Evolutionary conservation across 2,797 vertebrate genomes (phyloP).

Genomic region (Psittacula echo): DNA sequence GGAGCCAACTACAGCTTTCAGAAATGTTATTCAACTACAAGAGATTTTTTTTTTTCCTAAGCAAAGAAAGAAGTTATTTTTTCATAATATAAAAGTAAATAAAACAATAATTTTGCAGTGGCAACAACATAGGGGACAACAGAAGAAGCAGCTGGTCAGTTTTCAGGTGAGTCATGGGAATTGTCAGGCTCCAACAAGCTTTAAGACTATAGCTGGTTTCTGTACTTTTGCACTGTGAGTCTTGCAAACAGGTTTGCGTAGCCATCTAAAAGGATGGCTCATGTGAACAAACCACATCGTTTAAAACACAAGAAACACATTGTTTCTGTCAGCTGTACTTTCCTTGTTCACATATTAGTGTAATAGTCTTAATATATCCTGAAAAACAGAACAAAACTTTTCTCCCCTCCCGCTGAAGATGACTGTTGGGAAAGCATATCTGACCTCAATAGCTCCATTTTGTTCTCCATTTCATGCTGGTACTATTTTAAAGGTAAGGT

Average conservation of each 20-base stretch:
- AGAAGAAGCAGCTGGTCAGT: fast-evolving
- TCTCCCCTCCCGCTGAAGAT: not conserved
- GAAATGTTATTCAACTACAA: not conserved
- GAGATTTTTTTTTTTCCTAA: not conserved
- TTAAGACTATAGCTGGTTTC: not conserved
- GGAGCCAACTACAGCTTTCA: not conserved
- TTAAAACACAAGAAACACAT: not conserved
- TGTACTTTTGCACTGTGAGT: not conserved
- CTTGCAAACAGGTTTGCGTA: not conserved
- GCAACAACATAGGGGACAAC: not conserved
- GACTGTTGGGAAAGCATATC: not conserved
- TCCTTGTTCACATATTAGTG: not conserved
- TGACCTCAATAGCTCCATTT: not conserved
- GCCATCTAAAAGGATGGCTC: not conserved
- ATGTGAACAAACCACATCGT: not conserved
- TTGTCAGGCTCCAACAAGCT: not conserved
- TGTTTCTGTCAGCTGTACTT: not conserved
- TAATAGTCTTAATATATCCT: not conserved
- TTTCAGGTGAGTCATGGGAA: not conserved
- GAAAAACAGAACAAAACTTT: not conserved
- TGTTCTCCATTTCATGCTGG: not conserved
- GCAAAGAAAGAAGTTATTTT: not conserved
- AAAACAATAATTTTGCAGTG: not conserved
- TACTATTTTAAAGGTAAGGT: not conserved
- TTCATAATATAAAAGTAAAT: not conserved